phyloP scores from a whole-genome alignment of 1,140 invertebrate genomes.

The Aphis craccivora region DNA sequence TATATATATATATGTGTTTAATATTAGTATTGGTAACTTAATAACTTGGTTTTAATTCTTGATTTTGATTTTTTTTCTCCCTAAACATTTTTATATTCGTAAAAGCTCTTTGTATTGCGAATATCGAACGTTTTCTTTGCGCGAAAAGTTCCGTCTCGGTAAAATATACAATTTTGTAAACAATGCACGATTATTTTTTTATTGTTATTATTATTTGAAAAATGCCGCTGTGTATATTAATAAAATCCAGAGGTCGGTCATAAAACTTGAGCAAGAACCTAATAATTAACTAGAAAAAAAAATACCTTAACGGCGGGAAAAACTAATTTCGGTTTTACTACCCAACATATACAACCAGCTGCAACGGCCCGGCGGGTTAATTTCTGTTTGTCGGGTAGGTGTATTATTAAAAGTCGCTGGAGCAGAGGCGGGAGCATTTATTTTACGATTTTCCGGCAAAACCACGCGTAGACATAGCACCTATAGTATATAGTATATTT shows the following conservation, averaged over 20 bases:
- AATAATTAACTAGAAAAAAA: neutral
- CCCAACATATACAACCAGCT: neutral
- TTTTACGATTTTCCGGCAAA: slow-evolving; percentile 19
- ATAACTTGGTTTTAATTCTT: neutral
- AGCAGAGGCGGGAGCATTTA: neutral
- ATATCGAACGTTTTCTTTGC: neutral
- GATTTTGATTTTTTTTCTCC: neutral
- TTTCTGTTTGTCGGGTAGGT: neutral
- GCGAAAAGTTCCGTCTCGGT: neutral
- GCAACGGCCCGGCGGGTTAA: neutral
- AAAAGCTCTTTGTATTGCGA: neutral
- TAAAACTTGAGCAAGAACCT: neutral
- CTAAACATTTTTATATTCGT: neutral
- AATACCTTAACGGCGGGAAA: neutral
- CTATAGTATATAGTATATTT: neutral
- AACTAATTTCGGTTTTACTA: slow-evolving; percentile 34
- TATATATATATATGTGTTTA: neutral
- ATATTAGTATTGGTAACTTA: neutral
- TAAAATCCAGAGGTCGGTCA: neutral
- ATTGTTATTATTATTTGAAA: neutral
- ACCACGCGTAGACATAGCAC: neutral
- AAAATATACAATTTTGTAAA: neutral
- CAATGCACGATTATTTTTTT: slow-evolving; percentile 6
- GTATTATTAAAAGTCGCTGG: neutral
- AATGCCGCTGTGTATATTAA: neutral